Percentiles rank a stretch among this genome's conserved stretches.
Conservation (phyloP, 2,888 invertebrate genomes). For the Pinctada fucata region DNA sequence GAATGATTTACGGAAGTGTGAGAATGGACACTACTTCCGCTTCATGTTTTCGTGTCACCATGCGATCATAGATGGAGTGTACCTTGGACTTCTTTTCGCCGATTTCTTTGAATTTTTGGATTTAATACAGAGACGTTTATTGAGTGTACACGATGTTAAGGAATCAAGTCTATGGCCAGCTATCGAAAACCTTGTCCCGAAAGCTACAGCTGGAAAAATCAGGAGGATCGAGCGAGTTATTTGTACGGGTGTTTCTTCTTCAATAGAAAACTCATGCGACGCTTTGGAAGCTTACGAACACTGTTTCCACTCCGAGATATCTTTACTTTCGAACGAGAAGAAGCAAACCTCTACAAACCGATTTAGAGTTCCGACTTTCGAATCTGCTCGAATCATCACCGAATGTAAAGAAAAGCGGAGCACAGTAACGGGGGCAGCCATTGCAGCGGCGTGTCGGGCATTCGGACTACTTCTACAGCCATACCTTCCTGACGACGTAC, state of each 20-base stretch:
- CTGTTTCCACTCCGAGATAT: conserved; percentile 13
- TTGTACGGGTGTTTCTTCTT: background rate
- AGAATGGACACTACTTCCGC: background rate
- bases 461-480: conserved; percentile 16
- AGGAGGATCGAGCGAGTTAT: background rate
- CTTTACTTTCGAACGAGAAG: background rate
- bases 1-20: background rate
- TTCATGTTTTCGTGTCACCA: conserved; percentile 32
- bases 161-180: conserved; percentile 20
- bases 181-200: conserved; percentile 25
- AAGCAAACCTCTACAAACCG: conserved; percentile 9
- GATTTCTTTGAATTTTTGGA: conserved; percentile 35
- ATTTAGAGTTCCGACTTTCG: conserved; percentile 1
- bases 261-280: background rate
- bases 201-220: background rate
- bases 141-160: conserved; percentile 4
- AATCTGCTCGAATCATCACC: conserved; percentile 11
- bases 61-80: conserved; percentile 28
- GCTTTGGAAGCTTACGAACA: conserved; percentile 20
- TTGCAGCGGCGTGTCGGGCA: conserved; percentile 24
- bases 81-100: conserved; percentile 20
- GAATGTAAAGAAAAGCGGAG: conserved; percentile 19
- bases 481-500: conserved; percentile 1
- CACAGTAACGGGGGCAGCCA: conserved; percentile 28
- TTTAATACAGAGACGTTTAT: conserved; percentile 16